Base-by-base conservation (phyloP, 2,113 vertebrate species). In the Dipodomys merriami region DNA sequence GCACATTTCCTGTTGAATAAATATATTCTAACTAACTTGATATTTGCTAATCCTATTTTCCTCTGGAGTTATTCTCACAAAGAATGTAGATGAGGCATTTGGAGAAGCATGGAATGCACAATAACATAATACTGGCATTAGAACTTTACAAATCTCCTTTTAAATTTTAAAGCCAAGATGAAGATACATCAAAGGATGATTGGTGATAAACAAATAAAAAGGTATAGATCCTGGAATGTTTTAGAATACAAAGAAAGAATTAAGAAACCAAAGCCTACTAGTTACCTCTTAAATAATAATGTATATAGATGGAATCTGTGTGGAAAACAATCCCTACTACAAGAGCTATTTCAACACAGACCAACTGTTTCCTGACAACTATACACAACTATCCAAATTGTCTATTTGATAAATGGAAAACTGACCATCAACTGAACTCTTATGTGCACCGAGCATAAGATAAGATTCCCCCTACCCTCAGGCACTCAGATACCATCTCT, bases 1-100 rank as follows among this genome's bases (percentile, higher is more conserved):
- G 19, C 71, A 73, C 20, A 35, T 2, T 74, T 57, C 49, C 33
- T 87, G 12, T 25, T 33, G 15, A 80, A 80, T 69, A 35, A 83
- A 19, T 60, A 71, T 85, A 68, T 91, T 85, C 60, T 44, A 57
- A 35, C 73, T 83, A 30, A 62, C 60, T 84, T 79, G 27, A 64
- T 78, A 46, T 84, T 83, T 91, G 35, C 20, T 74, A 11, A 83
- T 83, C 46, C 90, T 73, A 27, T 71, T 27, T 83, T 84, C 60
- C 18, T 88, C 19, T 71, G 76, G 53, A 68, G 44, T 68, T 74
- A 4, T 11, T 68, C 18, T 91, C 57, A 91, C 33, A 84, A 73
- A 74, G 44, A 84, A 46, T 71, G 73, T 77, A n/a, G 71, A 46
- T 87, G 0, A 0, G 39, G 39, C 39, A 39, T 23, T 53, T 74